Evolutionary conservation across 2,888 invertebrate species (phyloP), one percentile per base, ranked within the genome.

Genomic region (Tinea trinotella): DNA sequence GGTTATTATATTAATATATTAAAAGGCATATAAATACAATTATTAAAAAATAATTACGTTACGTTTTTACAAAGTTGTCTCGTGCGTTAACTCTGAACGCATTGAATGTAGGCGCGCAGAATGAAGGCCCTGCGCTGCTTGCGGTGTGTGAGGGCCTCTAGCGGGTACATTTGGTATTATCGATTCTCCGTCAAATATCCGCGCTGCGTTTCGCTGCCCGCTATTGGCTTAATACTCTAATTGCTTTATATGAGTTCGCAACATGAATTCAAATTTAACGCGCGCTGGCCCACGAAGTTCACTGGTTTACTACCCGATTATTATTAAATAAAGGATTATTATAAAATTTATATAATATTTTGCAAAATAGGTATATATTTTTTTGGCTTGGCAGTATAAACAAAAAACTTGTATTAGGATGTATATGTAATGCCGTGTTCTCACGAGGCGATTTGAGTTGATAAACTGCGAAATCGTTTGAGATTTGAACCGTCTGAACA

Each of bases 181-280:
- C 82, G 86, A 87, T 87, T 85, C 78, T 69, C 71, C 65, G 64
- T 64, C 67, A 20, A 36, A 59, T 60, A 62, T 15, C 19, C 35
- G 34, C 53, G 53, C 13, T 34, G 49, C 50, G 56, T 46, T 52
- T 54, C 64, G 61, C 68, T 70, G 66, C 68, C 74, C 77, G 77
- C 79, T 75, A 85, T 81, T 82, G 84, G 82, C 69, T 76, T 70
- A 66, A 68, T 67, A 71, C 68, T 67, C 75, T 82, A 83, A 83
- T 84, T 84, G 80, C 80, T 84, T 83, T 83, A 81, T 78, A 77
- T 75, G 70, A 67, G 77, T 79, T 80, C 77, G 79, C 76, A 80
- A 72, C 80, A 80, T 82, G 82, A 82, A 82, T 84, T 83, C 78
- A 84, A 84, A 83, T 84, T 83, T 83, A 78, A 77, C 80, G 83